Evolutionary conservation across 2,888 invertebrate genomes (phyloP).

Genomic region (Byasa hedistus): DNA sequence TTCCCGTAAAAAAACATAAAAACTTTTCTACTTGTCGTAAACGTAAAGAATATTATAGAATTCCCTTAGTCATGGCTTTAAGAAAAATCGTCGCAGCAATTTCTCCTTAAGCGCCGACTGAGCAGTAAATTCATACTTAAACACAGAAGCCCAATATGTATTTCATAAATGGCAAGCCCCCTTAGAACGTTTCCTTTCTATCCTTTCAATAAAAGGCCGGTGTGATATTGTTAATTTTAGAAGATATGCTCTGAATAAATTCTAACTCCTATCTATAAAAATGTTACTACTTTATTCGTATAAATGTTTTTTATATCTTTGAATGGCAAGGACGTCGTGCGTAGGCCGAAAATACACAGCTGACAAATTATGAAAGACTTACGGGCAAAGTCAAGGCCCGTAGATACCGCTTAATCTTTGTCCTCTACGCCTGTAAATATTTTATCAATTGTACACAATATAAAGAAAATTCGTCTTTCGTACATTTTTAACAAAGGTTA

Average conservation of each 20-base stretch:
- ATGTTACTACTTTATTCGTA: too few relatives aligned
- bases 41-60: conserved; percentile 2
- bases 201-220: background rate
- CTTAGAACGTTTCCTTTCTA: background rate
- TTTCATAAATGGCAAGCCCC: background rate
- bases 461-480: conserved; percentile 47
- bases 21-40: conserved; percentile 20
- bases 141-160: conserved; percentile 23
- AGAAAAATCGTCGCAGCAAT: conserved; percentile 8
- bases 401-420: conserved; percentile 37
- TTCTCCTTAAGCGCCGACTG: conserved; percentile 8
- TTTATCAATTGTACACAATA: conserved; percentile 33
- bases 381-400: conserved; percentile 61
- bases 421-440: conserved; percentile 42
- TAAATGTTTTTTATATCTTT: background rate
- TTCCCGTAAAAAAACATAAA: conserved; percentile 21
- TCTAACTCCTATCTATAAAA: too few relatives aligned
- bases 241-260: too few relatives aligned
- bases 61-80: conserved; percentile 2
- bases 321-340: conserved; percentile 9
- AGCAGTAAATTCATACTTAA: conserved; percentile 24
- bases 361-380: conserved; percentile 56
- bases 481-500: conserved; percentile 45
- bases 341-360: conserved; percentile 35
- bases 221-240: background rate